Evolutionary conservation across 2,113 vertebrate genomes (phyloP).

Genomic region (Microtus richardsoni): DNA sequence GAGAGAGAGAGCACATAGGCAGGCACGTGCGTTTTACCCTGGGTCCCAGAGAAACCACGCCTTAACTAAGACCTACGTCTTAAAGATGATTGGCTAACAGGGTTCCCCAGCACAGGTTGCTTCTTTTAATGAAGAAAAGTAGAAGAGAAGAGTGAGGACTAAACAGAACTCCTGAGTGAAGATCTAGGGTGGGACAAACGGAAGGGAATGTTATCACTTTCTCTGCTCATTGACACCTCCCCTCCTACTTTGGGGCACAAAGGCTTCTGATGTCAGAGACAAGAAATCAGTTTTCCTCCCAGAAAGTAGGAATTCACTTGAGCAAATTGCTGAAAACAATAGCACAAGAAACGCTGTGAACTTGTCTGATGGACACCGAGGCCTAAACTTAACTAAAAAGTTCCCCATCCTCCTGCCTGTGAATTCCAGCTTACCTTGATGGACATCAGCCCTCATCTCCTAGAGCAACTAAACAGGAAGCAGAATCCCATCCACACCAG

Average conservation of each 20-base stretch:
- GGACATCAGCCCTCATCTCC: not conserved
- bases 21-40: accelerated
- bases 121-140: constrained; percentile 29
- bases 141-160: not conserved
- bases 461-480: constrained; percentile 36
- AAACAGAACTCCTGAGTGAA: constrained; percentile 1
- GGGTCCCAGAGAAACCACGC: too few species aligned
- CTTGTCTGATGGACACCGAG: not conserved
- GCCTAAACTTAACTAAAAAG: not conserved
- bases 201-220: not conserved
- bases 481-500: constrained; percentile 6
- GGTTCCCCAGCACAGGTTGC: not conserved
- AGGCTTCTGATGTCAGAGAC: constrained; percentile 44
- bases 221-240: not conserved
- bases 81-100: too few species aligned
- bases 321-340: constrained; percentile 25
- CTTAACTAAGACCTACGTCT: too few species aligned
- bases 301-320: not conserved
- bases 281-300: constrained; percentile 50
- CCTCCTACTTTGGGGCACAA: not conserved
- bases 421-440: not conserved
- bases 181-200: not conserved
- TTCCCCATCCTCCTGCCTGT: not conserved
- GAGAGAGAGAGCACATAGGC: too few species aligned
- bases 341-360: constrained; percentile 36